A percentile compares a stretch with the other conserved stretches of the same genome.
phyloP scores from a whole-genome alignment of 2,113 vertebrate genomes.

The Sapayoa aenigma region DNA sequence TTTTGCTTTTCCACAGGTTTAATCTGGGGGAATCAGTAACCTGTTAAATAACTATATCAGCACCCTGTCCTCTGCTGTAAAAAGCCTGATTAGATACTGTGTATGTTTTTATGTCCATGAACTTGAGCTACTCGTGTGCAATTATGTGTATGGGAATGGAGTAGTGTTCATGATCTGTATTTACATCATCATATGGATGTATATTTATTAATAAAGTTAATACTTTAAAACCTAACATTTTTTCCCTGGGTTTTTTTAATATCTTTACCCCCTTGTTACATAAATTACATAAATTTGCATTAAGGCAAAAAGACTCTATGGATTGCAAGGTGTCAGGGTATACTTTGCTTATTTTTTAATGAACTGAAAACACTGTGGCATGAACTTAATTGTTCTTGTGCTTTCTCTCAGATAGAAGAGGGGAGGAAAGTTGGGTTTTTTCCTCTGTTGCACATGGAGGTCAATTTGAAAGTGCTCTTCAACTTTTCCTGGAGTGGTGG shows the following conservation, averaged over 20 bases:
- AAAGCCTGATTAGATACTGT: conserved; percentile 83
- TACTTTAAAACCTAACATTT: conserved; percentile 65
- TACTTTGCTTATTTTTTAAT: background rate
- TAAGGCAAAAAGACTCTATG: background rate
- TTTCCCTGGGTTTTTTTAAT: background rate
- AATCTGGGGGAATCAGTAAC: conserved; percentile 66
- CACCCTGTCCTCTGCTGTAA: conserved; percentile 80
- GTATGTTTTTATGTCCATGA: conserved; percentile 83
- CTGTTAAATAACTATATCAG: conserved; percentile 67
- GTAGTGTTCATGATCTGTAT: conserved; percentile 84
- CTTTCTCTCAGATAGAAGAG: background rate
- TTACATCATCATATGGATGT: conserved; percentile 84
- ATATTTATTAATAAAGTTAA: conserved; percentile 86
- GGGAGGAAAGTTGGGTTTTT: background rate
- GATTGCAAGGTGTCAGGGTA: background rate
- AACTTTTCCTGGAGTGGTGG: background rate
- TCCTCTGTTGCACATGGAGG: background rate
- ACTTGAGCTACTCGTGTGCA: conserved; percentile 84
- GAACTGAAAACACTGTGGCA: background rate
- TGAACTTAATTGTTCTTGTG: background rate
- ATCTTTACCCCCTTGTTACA: background rate
- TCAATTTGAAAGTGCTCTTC: background rate
- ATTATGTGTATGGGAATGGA: conserved; percentile 84
- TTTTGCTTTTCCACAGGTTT: conserved; percentile 72
- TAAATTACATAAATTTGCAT: background rate